Evolutionary conservation across 2,888 invertebrate genomes (phyloP).

Genomic region (Pseudococcus longispinus): DNA sequence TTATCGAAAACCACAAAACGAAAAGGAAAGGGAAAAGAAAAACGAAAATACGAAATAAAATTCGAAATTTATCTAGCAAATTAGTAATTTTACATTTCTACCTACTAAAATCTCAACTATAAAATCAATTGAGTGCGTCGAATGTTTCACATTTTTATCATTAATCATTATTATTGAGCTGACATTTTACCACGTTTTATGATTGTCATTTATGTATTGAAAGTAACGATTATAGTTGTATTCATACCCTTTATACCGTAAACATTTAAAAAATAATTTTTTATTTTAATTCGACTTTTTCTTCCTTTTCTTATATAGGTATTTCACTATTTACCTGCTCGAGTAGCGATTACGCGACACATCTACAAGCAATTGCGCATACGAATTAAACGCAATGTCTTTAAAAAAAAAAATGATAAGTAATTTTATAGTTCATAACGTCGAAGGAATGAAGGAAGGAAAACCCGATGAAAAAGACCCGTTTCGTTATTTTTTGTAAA

Average conservation of each 20-base stretch:
- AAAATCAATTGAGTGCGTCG: slow-evolving; percentile 14
- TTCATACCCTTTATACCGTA: slow-evolving; percentile 31
- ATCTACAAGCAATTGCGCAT: background rate
- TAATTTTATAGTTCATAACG: too few species aligned
- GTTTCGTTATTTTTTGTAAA: too few species aligned
- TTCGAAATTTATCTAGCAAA: background rate
- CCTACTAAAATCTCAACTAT: background rate
- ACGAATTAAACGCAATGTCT: background rate
- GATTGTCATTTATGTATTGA: slow-evolving; percentile 50
- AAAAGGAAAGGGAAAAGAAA: background rate
- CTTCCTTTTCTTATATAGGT: background rate
- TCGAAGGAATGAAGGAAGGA: too few species aligned
- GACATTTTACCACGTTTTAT: slow-evolving; percentile 46
- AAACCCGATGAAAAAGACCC: too few species aligned
- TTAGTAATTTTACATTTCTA: background rate
- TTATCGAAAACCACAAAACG: background rate
- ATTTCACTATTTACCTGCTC: background rate
- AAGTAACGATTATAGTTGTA: slow-evolving; percentile 29
- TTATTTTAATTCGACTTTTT: background rate
- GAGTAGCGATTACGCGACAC: background rate
- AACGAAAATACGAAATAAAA: background rate
- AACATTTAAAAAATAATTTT: background rate
- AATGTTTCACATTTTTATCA: slow-evolving; percentile 22
- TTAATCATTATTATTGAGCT: slow-evolving; percentile 45
- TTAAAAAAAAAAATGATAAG: too few species aligned